Base-by-base conservation (phyloP, 2,888 invertebrate species). In the Drosophila koepferae region DNA sequence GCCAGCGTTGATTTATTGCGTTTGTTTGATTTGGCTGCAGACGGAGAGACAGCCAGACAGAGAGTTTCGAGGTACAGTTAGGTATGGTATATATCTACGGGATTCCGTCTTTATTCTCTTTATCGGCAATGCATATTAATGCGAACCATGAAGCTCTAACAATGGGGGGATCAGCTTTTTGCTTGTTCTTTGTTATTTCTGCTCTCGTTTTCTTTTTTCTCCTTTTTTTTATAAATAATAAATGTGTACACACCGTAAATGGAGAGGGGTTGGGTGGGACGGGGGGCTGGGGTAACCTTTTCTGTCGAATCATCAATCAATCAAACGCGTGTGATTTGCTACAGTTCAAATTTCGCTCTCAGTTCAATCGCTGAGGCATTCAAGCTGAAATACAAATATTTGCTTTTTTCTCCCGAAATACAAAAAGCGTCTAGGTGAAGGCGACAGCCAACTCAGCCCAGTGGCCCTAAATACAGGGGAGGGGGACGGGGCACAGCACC, bases 341-440 rank as follows among this genome's bases (percentile, higher is more conserved):
- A 82, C 87, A 81, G 85, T 89, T 86, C 85, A 85, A 85, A 85
- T 86, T 86, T 86, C 86, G 85, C 72, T 85, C 85, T 73, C 77
- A 80, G 86, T 74, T 86, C 86, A 87, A 89, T 89, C 89, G 85
- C 84, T 87, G 77, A 80, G 75, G 65, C 81, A 84, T 87, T 89
- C 85, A 80, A 89, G 87, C 89, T 76, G 85, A 89, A 86, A 86
- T 68, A 79, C 82, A 86, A 86, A 86, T 86, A 89, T 86, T 86
- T 86, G 85, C 81, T 77, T 82, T 78, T 83, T 76, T 72, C 65
- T 63, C 65, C 65, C 60, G 77, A 77, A 85, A 74, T 85, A 87
- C 74, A 85, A 77, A 79, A 79, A 67, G 83, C 71, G 36, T 34
- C 63, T 46, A 71, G 36, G 36, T 46, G 44, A 23, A 36, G 23